phyloP scores from a whole-genome alignment of 2,113 vertebrate genomes.

The Grantiella picta region DNA sequence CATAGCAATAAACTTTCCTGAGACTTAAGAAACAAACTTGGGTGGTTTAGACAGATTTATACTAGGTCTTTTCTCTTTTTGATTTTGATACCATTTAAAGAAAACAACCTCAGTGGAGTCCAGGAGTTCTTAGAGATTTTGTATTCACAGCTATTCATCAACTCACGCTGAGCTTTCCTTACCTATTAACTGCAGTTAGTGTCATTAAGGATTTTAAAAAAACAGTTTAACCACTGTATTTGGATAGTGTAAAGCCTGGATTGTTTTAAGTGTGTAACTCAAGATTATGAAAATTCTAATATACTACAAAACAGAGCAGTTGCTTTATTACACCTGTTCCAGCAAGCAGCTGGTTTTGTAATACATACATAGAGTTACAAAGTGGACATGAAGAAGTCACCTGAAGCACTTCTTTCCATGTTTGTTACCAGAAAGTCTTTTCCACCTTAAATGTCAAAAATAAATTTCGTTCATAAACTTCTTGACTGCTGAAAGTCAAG shows the following conservation, averaged over 20 bases:
- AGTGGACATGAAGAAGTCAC: background rate
- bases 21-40: background rate
- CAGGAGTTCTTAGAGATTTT: background rate
- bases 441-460: background rate
- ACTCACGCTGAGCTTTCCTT: background rate
- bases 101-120: background rate
- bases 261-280: background rate
- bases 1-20: background rate
- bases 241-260: background rate
- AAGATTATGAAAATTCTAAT: background rate
- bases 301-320: background rate
- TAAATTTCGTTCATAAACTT: background rate
- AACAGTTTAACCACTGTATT: background rate
- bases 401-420: background rate
- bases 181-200: background rate
- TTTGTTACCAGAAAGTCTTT: background rate
- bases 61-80: background rate
- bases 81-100: background rate
- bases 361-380: background rate
- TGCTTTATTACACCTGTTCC: background rate
- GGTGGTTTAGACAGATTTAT: background rate
- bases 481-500: background rate
- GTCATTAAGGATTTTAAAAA: background rate
- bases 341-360: background rate
- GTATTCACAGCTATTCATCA: background rate